Percentiles rank a stretch among this genome's conserved stretches.
phyloP scores from a whole-genome alignment of 2,113 vertebrate species.

The Caranx ignobilis region DNA sequence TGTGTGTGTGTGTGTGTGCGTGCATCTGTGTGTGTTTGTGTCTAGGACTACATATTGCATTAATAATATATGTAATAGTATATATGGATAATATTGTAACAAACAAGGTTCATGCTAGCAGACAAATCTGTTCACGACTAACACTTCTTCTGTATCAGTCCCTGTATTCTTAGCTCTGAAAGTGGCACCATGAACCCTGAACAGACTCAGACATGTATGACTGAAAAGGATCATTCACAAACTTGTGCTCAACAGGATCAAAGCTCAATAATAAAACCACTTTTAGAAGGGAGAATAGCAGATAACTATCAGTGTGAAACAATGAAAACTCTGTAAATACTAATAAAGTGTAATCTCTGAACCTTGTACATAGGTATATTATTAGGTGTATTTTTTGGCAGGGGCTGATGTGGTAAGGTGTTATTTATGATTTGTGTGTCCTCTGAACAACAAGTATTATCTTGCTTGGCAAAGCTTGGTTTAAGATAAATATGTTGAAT shows the following conservation, averaged over 20 bases:
- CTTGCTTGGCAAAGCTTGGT: too few species aligned
- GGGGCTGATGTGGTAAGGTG: neutral
- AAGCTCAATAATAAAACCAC: too few species aligned
- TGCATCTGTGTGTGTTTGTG: constrained; percentile 5
- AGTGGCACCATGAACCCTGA: neutral
- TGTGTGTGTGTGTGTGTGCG: constrained; percentile 2
- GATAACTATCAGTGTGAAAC: too few species aligned
- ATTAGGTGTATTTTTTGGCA: neutral
- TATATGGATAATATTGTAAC: neutral
- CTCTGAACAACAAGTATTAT: neutral
- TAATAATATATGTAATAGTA: too few species aligned
- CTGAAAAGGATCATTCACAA: constrained; percentile 11
- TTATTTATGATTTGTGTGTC: neutral
- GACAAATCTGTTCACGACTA: constrained; percentile 1
- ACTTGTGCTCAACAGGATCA: neutral
- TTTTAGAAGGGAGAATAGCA: neutral
- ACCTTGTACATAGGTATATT: neutral
- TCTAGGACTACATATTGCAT: constrained; percentile 7
- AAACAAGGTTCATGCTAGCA: neutral
- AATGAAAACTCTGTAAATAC: neutral
- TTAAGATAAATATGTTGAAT: neutral
- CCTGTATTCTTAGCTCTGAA: constrained; percentile 17
- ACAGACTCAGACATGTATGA: constrained; percentile 10
- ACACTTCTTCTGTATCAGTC: neutral
- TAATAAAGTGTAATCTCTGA: neutral